Percentiles rank a stretch among this genome's conserved stretches.
These are phyloP conservation scores for Metellina segmentata DNA, from an alignment of 2,888 invertebrate species.

Conservation along the genomic window DNA sequence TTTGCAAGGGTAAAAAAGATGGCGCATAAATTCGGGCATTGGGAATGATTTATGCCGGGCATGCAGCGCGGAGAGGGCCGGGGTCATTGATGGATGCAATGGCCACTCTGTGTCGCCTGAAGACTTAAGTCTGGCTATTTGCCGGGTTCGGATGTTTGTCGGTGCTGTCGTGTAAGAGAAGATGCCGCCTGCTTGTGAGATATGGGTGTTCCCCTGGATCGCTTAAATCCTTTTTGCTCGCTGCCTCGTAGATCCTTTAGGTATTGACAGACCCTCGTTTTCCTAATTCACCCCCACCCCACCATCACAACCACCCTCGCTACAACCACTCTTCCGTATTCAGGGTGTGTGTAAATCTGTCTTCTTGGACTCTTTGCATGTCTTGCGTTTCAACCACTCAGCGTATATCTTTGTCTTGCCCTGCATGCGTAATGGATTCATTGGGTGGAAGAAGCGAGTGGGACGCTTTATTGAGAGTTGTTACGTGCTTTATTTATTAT, in stretches of 20 bases:
- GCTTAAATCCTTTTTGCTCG: conserved; percentile 47
- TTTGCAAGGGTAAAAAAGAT: conserved; percentile 18
- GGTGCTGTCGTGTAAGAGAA: conserved; percentile 29
- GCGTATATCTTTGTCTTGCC: not conserved
- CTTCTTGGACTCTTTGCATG: not conserved
- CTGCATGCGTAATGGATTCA: too few relatives aligned
- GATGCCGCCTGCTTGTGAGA: conserved; percentile 43
- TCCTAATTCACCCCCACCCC: not conserved
- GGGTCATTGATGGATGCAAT: conserved; percentile 67
- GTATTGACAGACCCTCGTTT: not conserved
- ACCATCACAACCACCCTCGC: too few relatives aligned
- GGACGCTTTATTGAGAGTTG: too few relatives aligned
- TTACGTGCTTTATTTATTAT: too few relatives aligned
- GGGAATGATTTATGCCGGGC: conserved; percentile 56
- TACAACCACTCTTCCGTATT: not conserved
- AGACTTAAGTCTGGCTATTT: conserved; percentile 69
- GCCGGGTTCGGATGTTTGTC: conserved; percentile 65
- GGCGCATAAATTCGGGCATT: conserved; percentile 60
- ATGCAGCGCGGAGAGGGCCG: conserved; percentile 12
- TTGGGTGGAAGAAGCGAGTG: too few relatives aligned
- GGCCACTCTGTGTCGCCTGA: conserved; percentile 68
- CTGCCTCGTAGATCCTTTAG: not conserved
- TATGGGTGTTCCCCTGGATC: conserved; percentile 25
- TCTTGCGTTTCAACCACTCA: not conserved
- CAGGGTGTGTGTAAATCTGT: conserved; percentile 5